These are phyloP conservation scores for Oligia strigilis DNA, from an alignment of 2,888 invertebrate species.

Conservation along the genomic window DNA sequence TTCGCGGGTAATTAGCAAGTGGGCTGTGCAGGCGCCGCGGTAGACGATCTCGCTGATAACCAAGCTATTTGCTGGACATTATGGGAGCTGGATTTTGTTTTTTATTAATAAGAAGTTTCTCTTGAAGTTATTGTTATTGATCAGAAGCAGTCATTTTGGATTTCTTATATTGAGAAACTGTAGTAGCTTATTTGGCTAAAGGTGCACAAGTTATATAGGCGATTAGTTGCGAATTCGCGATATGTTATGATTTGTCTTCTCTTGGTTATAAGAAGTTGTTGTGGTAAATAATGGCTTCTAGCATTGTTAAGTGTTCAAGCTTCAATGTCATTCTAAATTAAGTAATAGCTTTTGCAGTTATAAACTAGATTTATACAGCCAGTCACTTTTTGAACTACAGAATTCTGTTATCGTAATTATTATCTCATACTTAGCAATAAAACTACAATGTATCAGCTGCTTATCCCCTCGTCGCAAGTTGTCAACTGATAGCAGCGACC, in stretches of 20 bases:
- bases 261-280: neutral
- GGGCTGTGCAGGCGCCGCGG: slow-evolving; percentile 71
- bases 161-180: neutral
- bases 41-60: slow-evolving; percentile 60
- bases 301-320: neutral
- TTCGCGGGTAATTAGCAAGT: slow-evolving; percentile 74
- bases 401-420: slow-evolving; percentile 12
- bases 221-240: neutral
- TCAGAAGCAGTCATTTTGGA: neutral
- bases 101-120: slow-evolving; percentile 37
- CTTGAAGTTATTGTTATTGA: slow-evolving; percentile 2
- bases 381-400: neutral
- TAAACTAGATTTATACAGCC: neutral
- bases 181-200: neutral
- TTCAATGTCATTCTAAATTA: neutral
- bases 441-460: slow-evolving; percentile 42
- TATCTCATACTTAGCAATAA: slow-evolving; percentile 27
- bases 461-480: slow-evolving; percentile 31
- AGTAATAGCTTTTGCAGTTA: neutral
- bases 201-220: neutral
- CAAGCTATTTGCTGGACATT: slow-evolving; percentile 60
- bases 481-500: slow-evolving; percentile 48
- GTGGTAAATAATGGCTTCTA: neutral
- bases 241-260: neutral
- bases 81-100: slow-evolving; percentile 45